Evolutionary conservation across 1,140 invertebrate species (phyloP).

Genomic region (Formica selysi): DNA sequence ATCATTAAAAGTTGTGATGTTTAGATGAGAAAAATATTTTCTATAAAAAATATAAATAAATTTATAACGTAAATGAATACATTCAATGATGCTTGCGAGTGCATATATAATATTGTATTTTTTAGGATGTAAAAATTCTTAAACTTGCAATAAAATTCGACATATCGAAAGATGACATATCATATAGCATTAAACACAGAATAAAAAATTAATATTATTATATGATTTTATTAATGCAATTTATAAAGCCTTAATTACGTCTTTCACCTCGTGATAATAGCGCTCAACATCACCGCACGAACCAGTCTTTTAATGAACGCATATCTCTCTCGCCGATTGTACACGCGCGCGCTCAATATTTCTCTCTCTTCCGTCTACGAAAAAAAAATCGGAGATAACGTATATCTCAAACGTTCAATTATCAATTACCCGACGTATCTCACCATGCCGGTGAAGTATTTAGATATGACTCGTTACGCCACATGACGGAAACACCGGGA

Average conservation of each 20-base stretch:
- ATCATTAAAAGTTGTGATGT: not conserved
- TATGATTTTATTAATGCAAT: conserved; percentile 16
- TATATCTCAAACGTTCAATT: conserved; percentile 65
- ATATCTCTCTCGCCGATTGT: not conserved
- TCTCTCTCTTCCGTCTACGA: conserved; percentile 31
- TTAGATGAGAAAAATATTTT: not conserved
- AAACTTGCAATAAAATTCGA: not conserved
- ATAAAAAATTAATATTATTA: conserved; percentile 14
- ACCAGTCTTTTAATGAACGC: conserved; percentile 41
- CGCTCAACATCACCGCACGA: conserved; percentile 24
- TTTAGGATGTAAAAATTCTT: not conserved
- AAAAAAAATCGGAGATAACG: conserved; percentile 50
- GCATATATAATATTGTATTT: not conserved
- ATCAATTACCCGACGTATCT: conserved; percentile 69
- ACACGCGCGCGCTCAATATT: not conserved
- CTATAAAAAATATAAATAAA: not conserved
- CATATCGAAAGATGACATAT: not conserved
- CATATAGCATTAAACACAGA: not conserved
- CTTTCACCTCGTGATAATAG: conserved; percentile 39
- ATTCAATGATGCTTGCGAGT: not conserved
- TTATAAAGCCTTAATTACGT: conserved; percentile 48
- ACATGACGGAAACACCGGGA: conserved; percentile 47
- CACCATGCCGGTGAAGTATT: conserved; percentile 1
- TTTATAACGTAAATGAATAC: not conserved
- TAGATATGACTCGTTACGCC: conserved; percentile 55